Evolutionary conservation across 1,140 invertebrate genomes (phyloP).

Genomic region (Drosophila santomea): DNA sequence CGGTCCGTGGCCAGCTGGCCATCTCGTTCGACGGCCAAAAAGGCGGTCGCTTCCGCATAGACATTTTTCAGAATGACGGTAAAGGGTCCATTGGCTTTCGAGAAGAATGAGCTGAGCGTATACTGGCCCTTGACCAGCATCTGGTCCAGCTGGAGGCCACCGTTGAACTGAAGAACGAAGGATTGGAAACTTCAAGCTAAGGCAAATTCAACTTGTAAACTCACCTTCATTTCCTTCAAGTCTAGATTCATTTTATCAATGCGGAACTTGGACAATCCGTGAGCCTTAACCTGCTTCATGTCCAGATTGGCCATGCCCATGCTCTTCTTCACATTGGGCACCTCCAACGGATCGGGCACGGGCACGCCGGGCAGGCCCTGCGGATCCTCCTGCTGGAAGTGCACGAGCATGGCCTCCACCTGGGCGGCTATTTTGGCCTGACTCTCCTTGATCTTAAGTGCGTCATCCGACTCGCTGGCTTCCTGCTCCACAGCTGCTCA

Average conservation of each 20-base stretch:
- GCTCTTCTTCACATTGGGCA: conserved; percentile 91
- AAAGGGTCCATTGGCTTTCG: conserved; percentile 90
- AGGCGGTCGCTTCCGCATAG: conserved; percentile 87
- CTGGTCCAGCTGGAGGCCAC: conserved; percentile 88
- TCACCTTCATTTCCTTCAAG: conserved; percentile 88
- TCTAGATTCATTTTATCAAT: conserved; percentile 88
- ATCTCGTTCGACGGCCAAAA: conserved; percentile 89
- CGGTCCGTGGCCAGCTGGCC: conserved; percentile 91
- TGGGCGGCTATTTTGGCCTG: conserved; percentile 90
- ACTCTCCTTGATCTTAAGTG: conserved; percentile 80
- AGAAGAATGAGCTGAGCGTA: conserved; percentile 89
- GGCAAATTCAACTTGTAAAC: conserved; percentile 50
- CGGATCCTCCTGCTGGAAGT: conserved; percentile 92
- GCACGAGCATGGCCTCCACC: conserved; percentile 90
- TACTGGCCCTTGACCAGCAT: conserved; percentile 91
- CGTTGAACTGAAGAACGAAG: conserved; percentile 86
- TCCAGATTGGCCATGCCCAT: conserved; percentile 89
- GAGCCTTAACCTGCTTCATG: conserved; percentile 89
- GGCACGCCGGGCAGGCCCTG: conserved; percentile 91
- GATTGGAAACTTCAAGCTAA: not conserved
- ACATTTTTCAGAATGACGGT: conserved; percentile 90
- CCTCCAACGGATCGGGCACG: conserved; percentile 91
- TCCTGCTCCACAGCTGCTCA: conserved; percentile 48
- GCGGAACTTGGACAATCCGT: conserved; percentile 92
- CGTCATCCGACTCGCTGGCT: conserved; percentile 46